Percentiles rank a stretch among this genome's conserved stretches.
These are phyloP conservation scores for Tortrix viridana DNA, from an alignment of 2,888 invertebrate genomes.

Conservation along the genomic window DNA sequence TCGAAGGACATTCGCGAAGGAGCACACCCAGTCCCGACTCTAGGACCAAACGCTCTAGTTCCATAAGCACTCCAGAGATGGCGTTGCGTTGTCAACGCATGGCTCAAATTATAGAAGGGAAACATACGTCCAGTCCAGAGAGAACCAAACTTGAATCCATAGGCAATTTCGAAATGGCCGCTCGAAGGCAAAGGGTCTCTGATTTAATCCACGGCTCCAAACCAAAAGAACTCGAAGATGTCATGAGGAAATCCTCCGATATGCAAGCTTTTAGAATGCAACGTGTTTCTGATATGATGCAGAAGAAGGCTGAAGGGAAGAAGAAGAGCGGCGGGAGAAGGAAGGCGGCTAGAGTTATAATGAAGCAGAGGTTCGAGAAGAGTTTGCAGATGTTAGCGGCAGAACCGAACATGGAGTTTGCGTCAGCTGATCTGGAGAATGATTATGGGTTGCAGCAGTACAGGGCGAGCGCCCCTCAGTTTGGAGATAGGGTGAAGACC, in stretches of 20 bases:
- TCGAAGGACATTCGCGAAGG: conserved; percentile 62
- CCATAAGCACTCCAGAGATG: conserved; percentile 62
- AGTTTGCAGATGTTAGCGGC: conserved; percentile 93
- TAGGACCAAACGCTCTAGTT: conserved; percentile 54
- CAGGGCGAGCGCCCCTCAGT: conserved; percentile 92
- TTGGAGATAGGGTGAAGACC: conserved; percentile 92
- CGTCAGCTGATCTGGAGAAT: conserved; percentile 89
- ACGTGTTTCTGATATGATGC: conserved; percentile 89
- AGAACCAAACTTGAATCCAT: conserved; percentile 59
- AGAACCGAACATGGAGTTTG: conserved; percentile 86
- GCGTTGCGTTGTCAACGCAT: conserved; percentile 63
- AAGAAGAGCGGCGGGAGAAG: conserved; percentile 61
- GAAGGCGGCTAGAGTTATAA: conserved; percentile 84
- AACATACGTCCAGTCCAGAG: conserved; percentile 61
- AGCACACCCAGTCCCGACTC: conserved; percentile 64
- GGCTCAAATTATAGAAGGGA: conserved; percentile 71
- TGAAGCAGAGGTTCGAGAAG: conserved; percentile 93
- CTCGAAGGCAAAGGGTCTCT: conserved; percentile 64
- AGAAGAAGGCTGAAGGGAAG: conserved; percentile 85
- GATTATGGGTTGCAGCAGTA: conserved; percentile 92
- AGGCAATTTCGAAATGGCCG: conserved; percentile 65
- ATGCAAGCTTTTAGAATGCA: conserved; percentile 86
- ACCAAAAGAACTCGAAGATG: conserved; percentile 47
- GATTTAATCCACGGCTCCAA: conserved; percentile 65
- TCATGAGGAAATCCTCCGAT: conserved; percentile 62